Conservation (phyloP, 2,113 vertebrate species). For the Coryphaenoides rupestris region DNA sequence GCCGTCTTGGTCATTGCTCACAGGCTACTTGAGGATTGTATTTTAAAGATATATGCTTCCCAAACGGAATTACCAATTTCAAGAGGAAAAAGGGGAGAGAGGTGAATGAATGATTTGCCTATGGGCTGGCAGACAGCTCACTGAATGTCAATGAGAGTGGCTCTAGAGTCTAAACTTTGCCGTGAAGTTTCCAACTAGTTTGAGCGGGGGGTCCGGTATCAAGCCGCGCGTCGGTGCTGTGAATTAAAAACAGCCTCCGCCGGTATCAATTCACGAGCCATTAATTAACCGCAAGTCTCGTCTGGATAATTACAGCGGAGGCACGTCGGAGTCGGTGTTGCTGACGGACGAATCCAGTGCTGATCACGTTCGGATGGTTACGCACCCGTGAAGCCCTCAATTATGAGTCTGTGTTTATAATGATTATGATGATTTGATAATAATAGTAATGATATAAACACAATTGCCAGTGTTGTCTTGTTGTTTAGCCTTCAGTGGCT, state of each 20-base stretch:
- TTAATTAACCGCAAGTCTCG: conserved; percentile 32
- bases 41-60: conserved; percentile 31
- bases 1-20: conserved; percentile 42
- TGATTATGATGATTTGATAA: conserved; percentile 31
- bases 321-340: conserved; percentile 12
- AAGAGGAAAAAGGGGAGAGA: conserved; percentile 1
- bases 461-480: neutral
- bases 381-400: conserved; percentile 35
- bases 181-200: conserved; percentile 39
- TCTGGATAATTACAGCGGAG: conserved; percentile 15
- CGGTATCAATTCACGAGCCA: conserved; percentile 16
- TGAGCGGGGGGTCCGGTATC: conserved; percentile 16
- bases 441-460: conserved; percentile 19
- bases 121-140: conserved; percentile 19
- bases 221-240: neutral
- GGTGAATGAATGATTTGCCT: conserved; percentile 19
- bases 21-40: conserved; percentile 32
- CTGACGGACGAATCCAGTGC: conserved; percentile 15
- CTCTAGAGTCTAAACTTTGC: conserved; percentile 6
- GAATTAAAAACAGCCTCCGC: neutral
- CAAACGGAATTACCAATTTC: conserved; percentile 33
- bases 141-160: conserved; percentile 41
- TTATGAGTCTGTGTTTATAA: conserved; percentile 17
- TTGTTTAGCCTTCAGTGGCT: no score
- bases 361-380: conserved; percentile 34